These are phyloP conservation scores for Clistopyga incitator DNA, from an alignment of 2,888 invertebrate genomes.

Conservation along the genomic window DNA sequence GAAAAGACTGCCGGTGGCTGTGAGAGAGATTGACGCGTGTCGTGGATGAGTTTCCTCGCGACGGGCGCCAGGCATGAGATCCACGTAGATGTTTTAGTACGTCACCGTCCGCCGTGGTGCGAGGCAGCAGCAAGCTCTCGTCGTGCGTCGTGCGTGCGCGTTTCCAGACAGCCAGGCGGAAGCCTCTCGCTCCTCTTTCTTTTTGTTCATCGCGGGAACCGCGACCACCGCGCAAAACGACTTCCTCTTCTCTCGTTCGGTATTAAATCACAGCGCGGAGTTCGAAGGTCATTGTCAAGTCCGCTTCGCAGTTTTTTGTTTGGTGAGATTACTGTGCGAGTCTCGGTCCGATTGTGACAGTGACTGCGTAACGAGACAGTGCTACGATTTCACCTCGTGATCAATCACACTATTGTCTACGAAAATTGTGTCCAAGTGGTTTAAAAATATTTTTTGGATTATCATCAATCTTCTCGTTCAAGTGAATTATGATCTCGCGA, in stretches of 20 bases:
- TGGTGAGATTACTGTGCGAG: background rate
- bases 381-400: background rate
- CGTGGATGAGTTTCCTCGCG: background rate
- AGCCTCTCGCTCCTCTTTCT: conserved; percentile 30
- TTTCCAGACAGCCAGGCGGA: conserved; percentile 33
- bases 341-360: background rate
- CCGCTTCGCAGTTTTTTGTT: background rate
- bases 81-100: background rate
- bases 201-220: conserved; percentile 37
- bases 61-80: background rate
- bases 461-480: background rate
- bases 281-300: conserved; percentile 7
- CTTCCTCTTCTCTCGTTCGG: conserved; percentile 20
- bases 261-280: conserved; percentile 8
- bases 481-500: background rate
- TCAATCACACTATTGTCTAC: background rate
- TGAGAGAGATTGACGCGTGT: background rate
- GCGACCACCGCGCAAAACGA: conserved; percentile 23
- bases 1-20: background rate
- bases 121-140: background rate
- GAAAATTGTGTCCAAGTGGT: background rate
- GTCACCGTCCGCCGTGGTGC: conserved; percentile 20
- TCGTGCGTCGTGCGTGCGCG: conserved; percentile 31
- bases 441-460: background rate
- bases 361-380: background rate